Base-by-base conservation (phyloP, 2,888 invertebrate species). In the Drosophila formosana region DNA sequence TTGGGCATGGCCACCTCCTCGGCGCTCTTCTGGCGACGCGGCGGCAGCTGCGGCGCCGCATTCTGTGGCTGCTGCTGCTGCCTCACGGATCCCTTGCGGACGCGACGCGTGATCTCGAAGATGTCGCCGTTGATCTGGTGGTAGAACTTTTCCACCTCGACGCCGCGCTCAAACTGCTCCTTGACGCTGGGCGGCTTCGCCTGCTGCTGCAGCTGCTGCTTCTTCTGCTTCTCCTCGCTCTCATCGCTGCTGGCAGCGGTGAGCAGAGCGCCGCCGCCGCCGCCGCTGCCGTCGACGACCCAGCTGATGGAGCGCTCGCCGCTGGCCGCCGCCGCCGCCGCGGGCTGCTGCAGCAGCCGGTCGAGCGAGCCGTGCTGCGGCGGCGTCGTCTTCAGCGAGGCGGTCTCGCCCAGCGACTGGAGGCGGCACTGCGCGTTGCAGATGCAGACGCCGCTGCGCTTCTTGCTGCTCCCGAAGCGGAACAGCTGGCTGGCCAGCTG, bases 81-180 rank as follows among this genome's bases (percentile, higher is more conserved):
- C 3, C 90, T 83, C 53, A 89, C 88, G 0, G 92, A 91, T 5
- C 90, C 90, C 70, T 89, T 91, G 13, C 91, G 78, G 23, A 92
- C 92, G 0, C 92, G 76, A 0, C 92, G 79, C 6, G 92, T 92
- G 43, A 92, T 92, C 75, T 92, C 92, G 65, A 92, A 92, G 43
- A 92, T 91, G 47, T 92, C 92, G 3, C 92, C 92, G 47, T 92
- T 92, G 58, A 92, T 92, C 75, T 92, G 92, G 69, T 92, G 92
- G 72, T 92, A 92, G 71, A 92, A 92, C 67, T 92, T 92, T 60
- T 92, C 92, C n/a, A 92, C 92, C 64, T 92, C 92, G 1, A 92
- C 92, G 13, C 92, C 92, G 4, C 92, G 91, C 57, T 92, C 92
- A 50, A 92, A 92, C 34, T 92, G 90, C 53, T 91, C 90, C 45